Evolutionary conservation across 2,113 vertebrate genomes (phyloP), one percentile per base, ranked within the genome.

Genomic region (Cyanistes caeruleus): DNA sequence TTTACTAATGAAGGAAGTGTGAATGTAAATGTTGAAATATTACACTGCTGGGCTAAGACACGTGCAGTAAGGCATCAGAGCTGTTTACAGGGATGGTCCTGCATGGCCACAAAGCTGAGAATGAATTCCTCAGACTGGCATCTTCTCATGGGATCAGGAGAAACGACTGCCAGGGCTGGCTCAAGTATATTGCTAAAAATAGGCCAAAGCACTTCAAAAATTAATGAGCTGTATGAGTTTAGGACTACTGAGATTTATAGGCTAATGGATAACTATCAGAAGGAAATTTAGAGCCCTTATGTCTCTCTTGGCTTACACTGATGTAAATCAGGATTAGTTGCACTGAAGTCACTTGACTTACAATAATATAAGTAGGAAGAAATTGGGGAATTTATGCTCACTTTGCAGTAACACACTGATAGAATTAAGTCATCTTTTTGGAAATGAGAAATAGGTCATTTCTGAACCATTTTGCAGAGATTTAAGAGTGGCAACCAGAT

Each of bases 311-410:
- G 81, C 55, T 93, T 94, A 87, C 24, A n/a, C 30, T 77, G 90
- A 74, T 88, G 75, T 96, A 93, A 96, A 94, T 97, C 95, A 94
- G 93, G 78, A 85, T 94, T 91, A 91, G 87, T 83, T 95, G 59
- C 63, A 86, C 78, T 94, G 82, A 93, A 97, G 87, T 91, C 62
- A 67, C 46, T 95, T 91, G 84, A 88, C 53, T 94, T 93, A 89
- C 9, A 82, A 69, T 90, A 95, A 85, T 83, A 28, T 74, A 86
- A 95, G 63, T 85, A 65, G 70, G 70, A 95, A 91, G 39, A 93
- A 59, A 91, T 86, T 83, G 82, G 39, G 72, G 86, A 72, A 95
- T 96, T 96, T 96, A 95, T 91, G 75, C 59, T 77, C 55, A 11
- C 87, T 94, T 93, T 93, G 64, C 68, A 92, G 46, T 84, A 93